Base-by-base conservation (phyloP, 2,888 invertebrate species). In the Muschampia plurimacula region DNA sequence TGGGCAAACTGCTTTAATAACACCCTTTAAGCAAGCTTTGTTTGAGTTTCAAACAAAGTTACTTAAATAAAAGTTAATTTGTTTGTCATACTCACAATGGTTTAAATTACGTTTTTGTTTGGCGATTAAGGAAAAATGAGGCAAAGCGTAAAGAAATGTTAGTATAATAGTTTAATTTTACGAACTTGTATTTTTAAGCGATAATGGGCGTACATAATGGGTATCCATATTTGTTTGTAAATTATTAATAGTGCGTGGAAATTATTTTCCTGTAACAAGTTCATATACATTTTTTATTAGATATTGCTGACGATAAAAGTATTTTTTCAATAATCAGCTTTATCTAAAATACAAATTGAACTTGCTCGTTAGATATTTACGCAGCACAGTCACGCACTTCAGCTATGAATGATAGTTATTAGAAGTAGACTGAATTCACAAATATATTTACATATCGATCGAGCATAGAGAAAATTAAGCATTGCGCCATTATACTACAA, bases 41-140 rank as follows among this genome's bases (percentile, higher is more conserved):
- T 63, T 63, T 52, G 41, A 63, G 60, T 52, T 63, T 22, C 28
- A 39, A 2, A 39, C 62, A 12, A 69, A 63, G 52, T 63, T 52
- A 49, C 49, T 49, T 49, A 69, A 69, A 69, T 52, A 63, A 69
- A 69, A 62, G 69, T 69, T 9, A 28, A 22, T 69, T 69, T 69
- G 41, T 12, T 52, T 28, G 9, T 28, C 10, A 9, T 55, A 69
- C n/a, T n/a, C n/a, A n/a, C 63, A 39, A 55, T 41, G 63, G 22
- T 63, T 69, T 69, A 41, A 69, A 52, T 52, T 69, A 62, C 55
- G 49, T 62, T 46, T 62, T 62, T 62, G 62, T 49, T n/a, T 28
- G 7, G n/a, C n/a, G 6, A 65, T 44, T 13, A 60, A 55, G 36
- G 41, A 22, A 69, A 69, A 39, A 52, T 69, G 10, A 10, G 8